Base-by-base conservation (phyloP, 2,113 vertebrate species). In the Lasiurus borealis region DNA sequence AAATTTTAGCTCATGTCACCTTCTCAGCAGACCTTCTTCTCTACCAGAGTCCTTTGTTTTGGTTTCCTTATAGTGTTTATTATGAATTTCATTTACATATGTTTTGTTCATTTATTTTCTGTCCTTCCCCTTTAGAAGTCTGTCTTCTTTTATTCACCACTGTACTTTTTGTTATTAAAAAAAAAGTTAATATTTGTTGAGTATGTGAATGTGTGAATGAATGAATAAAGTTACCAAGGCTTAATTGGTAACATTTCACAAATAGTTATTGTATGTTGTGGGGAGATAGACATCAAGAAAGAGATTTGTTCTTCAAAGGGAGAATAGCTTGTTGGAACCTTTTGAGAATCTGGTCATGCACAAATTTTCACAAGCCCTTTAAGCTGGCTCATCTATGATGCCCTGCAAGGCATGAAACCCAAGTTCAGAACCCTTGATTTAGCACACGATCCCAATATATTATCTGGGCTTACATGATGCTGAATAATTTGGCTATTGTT, bases 121-220 rank as follows among this genome's bases (percentile, higher is more conserved):
- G 11, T 29, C 18, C 44, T 89, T 31, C 8, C 19, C 7, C 83
- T 95, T 57, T 18, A 84, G 25, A 87, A 83, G 9, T 76, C 66
- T 77, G 1, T 50, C 68, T 82, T 88, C 6, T 62, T 44, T 92
- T 87, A 48, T 27, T 85, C 16, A 59, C 9, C 25, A 78, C 16
- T 82, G 8, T 71, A 68, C 36, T 14, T 10, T 87, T 66, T 23
- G 8, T 75, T 68, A 78, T 40, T 62, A 27, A 62, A 62, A 23
- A 23, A 90, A 90, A 95, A 85, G 12, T 40, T 75, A 57, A 66
- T 57, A 62, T 78, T 11, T 95, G 54, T 66, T 86, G 36, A 93
- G 29, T 14, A 34, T 73, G 48, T 34, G 12, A 81, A 78, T 44
- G 4, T 27, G 2, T 82, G 23, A 90, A 73, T 54, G 4, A 76